phyloP scores from a whole-genome alignment of 2,797 vertebrate genomes.

The Sebastes cheni region DNA sequence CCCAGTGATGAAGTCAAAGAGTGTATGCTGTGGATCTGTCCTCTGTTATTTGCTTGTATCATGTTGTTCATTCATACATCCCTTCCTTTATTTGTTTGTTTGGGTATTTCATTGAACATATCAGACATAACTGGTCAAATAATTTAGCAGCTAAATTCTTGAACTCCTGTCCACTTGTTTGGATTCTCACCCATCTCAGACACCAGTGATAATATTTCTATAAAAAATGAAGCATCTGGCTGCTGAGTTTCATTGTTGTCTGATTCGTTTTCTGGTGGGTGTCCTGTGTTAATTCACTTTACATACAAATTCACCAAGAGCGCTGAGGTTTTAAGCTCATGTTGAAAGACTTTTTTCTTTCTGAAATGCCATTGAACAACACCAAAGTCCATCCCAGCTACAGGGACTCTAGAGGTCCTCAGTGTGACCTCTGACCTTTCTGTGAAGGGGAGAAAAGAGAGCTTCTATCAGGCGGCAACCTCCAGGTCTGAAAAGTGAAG shows the following conservation, averaged over 20 bases:
- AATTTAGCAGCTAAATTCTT: background rate
- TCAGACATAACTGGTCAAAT: background rate
- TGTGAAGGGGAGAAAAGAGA: background rate
- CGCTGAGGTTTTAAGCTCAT: background rate
- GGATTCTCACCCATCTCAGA: background rate
- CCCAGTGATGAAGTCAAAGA: conserved; percentile 4
- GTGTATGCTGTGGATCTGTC: background rate
- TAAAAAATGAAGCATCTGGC: background rate
- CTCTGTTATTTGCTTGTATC: background rate
- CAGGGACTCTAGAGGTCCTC: background rate
- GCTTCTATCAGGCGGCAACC: too few species aligned
- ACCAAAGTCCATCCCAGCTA: background rate
- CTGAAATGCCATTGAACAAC: background rate
- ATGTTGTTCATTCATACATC: background rate
- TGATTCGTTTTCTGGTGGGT: background rate
- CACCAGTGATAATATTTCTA: background rate
- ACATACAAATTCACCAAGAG: background rate
- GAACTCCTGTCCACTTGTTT: background rate
- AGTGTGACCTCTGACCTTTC: background rate
- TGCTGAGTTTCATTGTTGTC: background rate
- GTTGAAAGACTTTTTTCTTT: background rate
- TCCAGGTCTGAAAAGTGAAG: too few species aligned
- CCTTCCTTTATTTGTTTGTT: background rate
- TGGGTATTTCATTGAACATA: background rate
- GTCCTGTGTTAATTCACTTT: background rate